Conservation (phyloP, 2,113 vertebrate genomes). For the Paramormyrops kingsleyae region DNA sequence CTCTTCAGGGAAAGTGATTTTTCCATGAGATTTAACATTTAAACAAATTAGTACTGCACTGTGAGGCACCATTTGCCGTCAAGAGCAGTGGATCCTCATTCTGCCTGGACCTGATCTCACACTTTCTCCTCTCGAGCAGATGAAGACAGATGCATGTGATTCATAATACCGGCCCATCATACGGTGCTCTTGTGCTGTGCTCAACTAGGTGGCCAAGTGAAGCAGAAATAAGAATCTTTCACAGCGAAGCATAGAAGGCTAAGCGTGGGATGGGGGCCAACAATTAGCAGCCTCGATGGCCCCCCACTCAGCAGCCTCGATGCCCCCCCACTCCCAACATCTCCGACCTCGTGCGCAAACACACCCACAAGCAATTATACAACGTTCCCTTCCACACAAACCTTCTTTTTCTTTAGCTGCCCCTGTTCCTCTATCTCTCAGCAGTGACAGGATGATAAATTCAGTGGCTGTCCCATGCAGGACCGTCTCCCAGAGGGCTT, state of each 20-base stretch:
- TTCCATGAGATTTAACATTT: neutral
- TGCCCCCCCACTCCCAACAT: neutral
- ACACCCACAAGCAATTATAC: neutral
- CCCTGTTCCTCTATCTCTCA: conserved; percentile 21
- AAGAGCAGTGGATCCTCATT: neutral
- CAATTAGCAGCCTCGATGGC: neutral
- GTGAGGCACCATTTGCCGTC: neutral
- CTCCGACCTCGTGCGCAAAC: neutral
- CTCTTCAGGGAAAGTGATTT: neutral
- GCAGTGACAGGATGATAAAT: conserved; percentile 28
- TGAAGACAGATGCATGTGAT: conserved; percentile 20
- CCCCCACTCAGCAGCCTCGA: too few relatives aligned
- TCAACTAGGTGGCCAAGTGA: conserved; percentile 46
- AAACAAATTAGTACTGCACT: neutral
- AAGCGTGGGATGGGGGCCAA: too few relatives aligned
- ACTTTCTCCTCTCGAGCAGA: neutral
- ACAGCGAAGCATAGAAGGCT: conserved; percentile 17
- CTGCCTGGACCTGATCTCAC: neutral
- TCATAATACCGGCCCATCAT: neutral
- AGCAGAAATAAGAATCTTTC: conserved; percentile 45
- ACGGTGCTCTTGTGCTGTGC: conserved; percentile 17
- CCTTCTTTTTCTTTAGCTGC: conserved; percentile 15
- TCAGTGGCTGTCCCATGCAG: neutral
- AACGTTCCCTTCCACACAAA: neutral
- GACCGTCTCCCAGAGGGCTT: neutral